Evolutionary conservation across 2,797 vertebrate genomes (phyloP).

Genomic region (Hemitrygon akajei): DNA sequence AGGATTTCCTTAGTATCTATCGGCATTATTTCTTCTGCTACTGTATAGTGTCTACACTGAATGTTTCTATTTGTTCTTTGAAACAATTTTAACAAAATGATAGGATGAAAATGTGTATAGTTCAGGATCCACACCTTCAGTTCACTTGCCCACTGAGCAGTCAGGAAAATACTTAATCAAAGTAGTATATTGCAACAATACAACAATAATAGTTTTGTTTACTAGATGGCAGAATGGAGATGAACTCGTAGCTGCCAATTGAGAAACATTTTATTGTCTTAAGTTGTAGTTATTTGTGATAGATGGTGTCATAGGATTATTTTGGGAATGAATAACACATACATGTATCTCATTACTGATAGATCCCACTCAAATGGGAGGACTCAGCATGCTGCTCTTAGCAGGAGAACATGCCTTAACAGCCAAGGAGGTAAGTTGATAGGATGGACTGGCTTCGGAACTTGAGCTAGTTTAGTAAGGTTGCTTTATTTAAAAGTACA

Average conservation of each 20-base stretch:
- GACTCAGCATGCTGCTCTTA: slow-evolving; percentile 93
- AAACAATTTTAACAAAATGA: background rate
- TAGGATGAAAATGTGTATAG: background rate
- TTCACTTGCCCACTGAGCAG: background rate
- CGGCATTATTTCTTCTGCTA: background rate
- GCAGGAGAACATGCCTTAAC: slow-evolving; percentile 91
- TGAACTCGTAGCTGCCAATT: background rate
- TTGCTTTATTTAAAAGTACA: background rate
- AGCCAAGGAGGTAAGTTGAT: slow-evolving; percentile 75
- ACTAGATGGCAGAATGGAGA: background rate
- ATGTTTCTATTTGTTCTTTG: background rate
- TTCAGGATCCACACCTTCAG: background rate
- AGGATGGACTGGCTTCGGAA: background rate
- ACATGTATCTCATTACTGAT: slow-evolving; percentile 19
- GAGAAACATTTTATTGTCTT: background rate
- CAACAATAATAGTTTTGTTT: background rate
- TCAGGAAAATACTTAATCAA: background rate
- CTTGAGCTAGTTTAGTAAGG: background rate
- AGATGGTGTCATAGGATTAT: background rate
- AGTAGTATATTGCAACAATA: background rate
- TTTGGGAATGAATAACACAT: background rate
- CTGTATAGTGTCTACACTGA: background rate
- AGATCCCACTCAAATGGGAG: slow-evolving; percentile 97
- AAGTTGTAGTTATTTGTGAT: background rate
- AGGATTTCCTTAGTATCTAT: background rate